These are phyloP conservation scores for Junonia oenone DNA, from an alignment of 2,888 invertebrate genomes.

Conservation along the genomic window DNA sequence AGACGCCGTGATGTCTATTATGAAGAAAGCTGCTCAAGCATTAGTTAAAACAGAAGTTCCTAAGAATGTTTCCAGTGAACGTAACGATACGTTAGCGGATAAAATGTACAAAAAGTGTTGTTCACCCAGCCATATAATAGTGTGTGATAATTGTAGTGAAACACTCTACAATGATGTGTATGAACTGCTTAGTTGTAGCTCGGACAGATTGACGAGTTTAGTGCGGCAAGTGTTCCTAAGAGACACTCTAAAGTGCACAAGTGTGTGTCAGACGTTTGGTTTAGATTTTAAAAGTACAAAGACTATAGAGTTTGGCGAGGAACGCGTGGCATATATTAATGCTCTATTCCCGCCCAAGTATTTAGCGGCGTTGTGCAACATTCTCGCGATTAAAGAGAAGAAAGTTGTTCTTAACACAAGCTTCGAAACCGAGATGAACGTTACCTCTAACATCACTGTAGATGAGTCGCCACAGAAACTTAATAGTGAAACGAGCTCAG, in stretches of 20 bases:
- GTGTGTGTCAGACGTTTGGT: constrained; percentile 81
- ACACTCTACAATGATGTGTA: constrained; percentile 85
- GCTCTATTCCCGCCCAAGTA: constrained; percentile 83
- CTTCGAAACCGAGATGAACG: constrained; percentile 72
- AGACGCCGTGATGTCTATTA: constrained; percentile 94
- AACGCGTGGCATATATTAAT: constrained; percentile 79
- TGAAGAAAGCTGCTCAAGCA: constrained; percentile 94
- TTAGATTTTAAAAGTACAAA: constrained; percentile 81
- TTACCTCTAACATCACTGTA: constrained; percentile 65
- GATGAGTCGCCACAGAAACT: constrained; percentile 56
- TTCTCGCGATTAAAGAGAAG: constrained; percentile 83
- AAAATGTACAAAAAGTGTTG: constrained; percentile 79
- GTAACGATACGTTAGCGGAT: constrained; percentile 64
- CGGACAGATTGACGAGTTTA: constrained; percentile 79
- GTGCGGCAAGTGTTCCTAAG: constrained; percentile 81
- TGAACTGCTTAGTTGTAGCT: constrained; percentile 85
- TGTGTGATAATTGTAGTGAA: constrained; percentile 87
- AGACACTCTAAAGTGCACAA: constrained; percentile 80
- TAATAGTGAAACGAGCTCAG: constrained; percentile 54
- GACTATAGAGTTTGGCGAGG: constrained; percentile 67
- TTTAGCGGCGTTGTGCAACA: constrained; percentile 88
- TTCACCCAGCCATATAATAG: constrained; percentile 86
- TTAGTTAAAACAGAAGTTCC: constrained; percentile 85
- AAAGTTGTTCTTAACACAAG: constrained; percentile 83
- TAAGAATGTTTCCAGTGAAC: constrained; percentile 78